Base-by-base conservation (phyloP, 1,140 invertebrate genomes). In the Drosophila ogumai region DNA sequence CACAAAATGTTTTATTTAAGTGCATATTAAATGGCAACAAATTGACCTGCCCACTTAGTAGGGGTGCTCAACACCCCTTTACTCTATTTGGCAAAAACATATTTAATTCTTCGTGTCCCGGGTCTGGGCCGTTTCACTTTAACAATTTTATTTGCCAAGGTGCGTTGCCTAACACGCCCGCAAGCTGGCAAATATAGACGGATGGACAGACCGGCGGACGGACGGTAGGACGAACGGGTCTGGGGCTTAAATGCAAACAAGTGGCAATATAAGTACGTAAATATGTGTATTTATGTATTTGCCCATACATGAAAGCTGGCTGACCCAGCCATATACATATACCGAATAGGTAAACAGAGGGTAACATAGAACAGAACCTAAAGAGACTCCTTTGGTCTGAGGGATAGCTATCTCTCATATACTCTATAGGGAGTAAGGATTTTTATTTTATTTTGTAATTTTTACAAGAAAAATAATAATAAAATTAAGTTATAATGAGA, bases 121-220 rank as follows among this genome's bases (percentile, higher is more conserved):
- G 43, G 28, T 7, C 49, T 34, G 50, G 41, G 47, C 58, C 31
- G 43, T 31, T 31, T 56, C 44, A 54, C 76, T 72, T 81, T 75
- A 86, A 86, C 82, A 86, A 85, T 86, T 86, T 78, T 85, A 81
- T 85, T 85, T 85, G 55, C 82, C 82, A 68, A 77, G 67, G 63
- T 85, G 81, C 74, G 46, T 78, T 31, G 41, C 43, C 44, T 52
- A 49, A 52, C 28, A 59, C 59, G 55, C 55, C 40, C 60, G 44
- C 61, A 79, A 55, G 44, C 54, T 46, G 44, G 41, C 57, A 68
- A 69, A 46, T 31, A 73, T 31, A 64, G 43, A 71, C 68, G 55
- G 17, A 50, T 1, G 8, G 15, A 17, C 15, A 28, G 10, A 13
- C 15, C 15, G 46, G 5, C 25, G 7, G 38, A 68, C 74, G 44